Conservation (phyloP, 23 tunicate genomes). For the Trididemnum clinides region DNA sequence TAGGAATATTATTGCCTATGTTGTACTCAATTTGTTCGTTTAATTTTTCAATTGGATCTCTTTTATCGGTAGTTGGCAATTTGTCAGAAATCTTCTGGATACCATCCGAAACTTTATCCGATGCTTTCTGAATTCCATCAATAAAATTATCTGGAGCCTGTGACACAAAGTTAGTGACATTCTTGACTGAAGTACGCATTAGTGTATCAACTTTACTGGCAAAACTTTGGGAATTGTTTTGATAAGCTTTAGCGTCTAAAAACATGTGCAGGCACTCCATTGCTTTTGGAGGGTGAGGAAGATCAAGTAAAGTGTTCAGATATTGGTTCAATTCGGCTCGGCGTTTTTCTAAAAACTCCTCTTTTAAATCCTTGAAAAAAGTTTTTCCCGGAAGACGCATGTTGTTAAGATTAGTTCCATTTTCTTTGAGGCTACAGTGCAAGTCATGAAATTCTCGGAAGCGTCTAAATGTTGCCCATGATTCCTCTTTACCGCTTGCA, state of each 20-base stretch:
- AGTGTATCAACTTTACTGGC: constrained; percentile 86
- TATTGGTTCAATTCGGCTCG: constrained; percentile 71
- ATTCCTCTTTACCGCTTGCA: constrained; percentile 50
- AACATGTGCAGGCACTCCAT: constrained; percentile 84
- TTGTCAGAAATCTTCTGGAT: constrained; percentile 58
- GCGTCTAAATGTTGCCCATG: constrained; percentile 93
- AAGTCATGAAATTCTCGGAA: constrained; percentile 86
- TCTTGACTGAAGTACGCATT: constrained; percentile 68
- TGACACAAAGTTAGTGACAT: constrained; percentile 73
- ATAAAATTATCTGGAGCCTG: constrained; percentile 90
- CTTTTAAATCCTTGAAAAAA: constrained; percentile 86
- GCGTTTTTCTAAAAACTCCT: constrained; percentile 81
- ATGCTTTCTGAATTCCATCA: constrained; percentile 87
- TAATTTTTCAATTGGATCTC: constrained; percentile 16
- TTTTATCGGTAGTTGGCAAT: constrained; percentile 41
- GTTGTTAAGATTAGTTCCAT: constrained; percentile 76
- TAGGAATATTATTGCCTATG: constrained; percentile 80
- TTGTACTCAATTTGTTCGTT: constrained; percentile 36
- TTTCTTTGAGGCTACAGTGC: constrained; percentile 80
- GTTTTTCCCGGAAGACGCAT: constrained; percentile 77
- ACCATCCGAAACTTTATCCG: constrained; percentile 82
- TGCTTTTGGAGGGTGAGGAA: constrained; percentile 62
- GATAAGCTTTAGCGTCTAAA: constrained; percentile 90
- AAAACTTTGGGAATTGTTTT: constrained; percentile 69
- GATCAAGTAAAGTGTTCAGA: constrained; percentile 34